These are phyloP conservation scores for Tachyglossus aculeatus DNA, from an alignment of 2,797 vertebrate species.

Conservation along the genomic window DNA sequence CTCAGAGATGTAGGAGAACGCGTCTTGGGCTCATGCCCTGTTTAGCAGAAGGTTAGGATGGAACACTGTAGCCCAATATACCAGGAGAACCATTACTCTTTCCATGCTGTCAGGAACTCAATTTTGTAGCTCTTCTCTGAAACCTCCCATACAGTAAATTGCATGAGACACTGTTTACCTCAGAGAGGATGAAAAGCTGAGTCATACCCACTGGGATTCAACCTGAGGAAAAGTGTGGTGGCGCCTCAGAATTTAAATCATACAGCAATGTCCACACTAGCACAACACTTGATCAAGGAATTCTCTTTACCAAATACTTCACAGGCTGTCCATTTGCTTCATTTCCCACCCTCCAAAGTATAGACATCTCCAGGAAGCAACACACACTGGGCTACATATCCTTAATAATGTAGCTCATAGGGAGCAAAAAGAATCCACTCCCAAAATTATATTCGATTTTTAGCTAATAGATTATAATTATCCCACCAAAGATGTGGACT, in stretches of 20 bases:
- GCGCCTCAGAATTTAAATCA: neutral
- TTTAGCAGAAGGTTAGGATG: neutral
- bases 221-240: too few species aligned
- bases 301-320: neutral
- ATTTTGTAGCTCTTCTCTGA: neutral
- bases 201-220: neutral
- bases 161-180: neutral
- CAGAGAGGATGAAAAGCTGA: neutral
- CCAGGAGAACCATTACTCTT: neutral
- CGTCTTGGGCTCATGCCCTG: too few species aligned
- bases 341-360: neutral
- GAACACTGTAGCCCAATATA: neutral
- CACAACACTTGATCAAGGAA: neutral
- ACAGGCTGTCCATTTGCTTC: neutral
- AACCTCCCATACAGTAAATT: neutral
- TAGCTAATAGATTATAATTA: neutral
- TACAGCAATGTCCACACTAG: too few species aligned
- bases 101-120: neutral
- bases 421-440: neutral
- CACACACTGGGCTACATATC: neutral
- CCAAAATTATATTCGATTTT: neutral
- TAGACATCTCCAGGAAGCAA: neutral
- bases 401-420: neutral
- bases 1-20: too few species aligned
- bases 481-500: neutral